These are phyloP conservation scores for Napeogenes sylphis DNA, from an alignment of 2,888 invertebrate genomes.

Conservation along the genomic window DNA sequence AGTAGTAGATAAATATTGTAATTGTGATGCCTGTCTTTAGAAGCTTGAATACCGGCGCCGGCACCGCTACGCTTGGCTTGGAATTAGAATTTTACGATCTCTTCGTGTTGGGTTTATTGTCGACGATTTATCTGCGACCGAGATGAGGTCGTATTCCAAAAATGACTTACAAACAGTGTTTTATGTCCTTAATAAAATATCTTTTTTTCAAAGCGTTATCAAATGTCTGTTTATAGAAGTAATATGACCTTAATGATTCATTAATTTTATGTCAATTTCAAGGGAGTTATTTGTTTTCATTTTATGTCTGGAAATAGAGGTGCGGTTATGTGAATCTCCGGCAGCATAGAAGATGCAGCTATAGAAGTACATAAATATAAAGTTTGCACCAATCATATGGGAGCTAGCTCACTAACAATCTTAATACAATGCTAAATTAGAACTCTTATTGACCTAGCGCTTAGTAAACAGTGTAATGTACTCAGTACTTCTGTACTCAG, in stretches of 20 bases:
- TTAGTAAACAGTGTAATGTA: no score
- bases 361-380: no score
- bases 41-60: slow-evolving; percentile 33
- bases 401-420: no score
- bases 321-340: no score
- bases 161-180: slow-evolving; percentile 71
- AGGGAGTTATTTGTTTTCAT: no score
- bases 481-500: no score
- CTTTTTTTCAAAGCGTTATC: slow-evolving; percentile 15
- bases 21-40: slow-evolving; percentile 35
- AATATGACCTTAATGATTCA: slow-evolving; percentile 2
- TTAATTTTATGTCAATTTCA: not conserved
- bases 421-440: no score
- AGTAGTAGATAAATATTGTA: slow-evolving; percentile 23
- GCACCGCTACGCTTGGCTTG: slow-evolving; percentile 49
- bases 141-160: slow-evolving; percentile 74
- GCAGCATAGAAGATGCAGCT: no score
- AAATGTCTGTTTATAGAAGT: slow-evolving; percentile 9
- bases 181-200: slow-evolving; percentile 58
- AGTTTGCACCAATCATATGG: no score
- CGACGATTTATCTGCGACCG: slow-evolving; percentile 69
- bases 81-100: slow-evolving; percentile 74
- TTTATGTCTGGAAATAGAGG: no score
- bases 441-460: no score
- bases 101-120: slow-evolving; percentile 76